These are phyloP conservation scores for Nyctibius grandis DNA, from an alignment of 2,797 vertebrate species.

Conservation along the genomic window DNA sequence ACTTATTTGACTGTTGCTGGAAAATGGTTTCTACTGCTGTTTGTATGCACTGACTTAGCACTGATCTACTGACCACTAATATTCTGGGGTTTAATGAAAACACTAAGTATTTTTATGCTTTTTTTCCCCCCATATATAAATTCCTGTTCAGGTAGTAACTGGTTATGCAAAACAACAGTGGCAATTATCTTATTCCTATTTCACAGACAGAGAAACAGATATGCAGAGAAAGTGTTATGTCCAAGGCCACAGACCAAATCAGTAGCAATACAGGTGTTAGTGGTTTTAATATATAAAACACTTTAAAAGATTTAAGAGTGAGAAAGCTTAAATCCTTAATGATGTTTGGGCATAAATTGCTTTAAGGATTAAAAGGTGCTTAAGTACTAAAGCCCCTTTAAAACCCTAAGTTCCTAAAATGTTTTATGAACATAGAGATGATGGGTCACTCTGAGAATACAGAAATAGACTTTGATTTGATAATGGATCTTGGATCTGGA, in stretches of 20 bases:
- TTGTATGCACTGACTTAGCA: background rate
- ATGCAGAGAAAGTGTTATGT: background rate
- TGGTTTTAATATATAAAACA: background rate
- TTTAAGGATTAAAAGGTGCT: conserved; percentile 16
- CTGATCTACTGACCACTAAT: background rate
- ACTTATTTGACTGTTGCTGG: background rate
- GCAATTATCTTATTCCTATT: background rate
- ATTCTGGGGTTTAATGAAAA: background rate
- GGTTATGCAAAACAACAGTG: background rate
- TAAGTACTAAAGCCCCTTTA: background rate
- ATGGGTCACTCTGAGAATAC: background rate
- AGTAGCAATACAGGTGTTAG: background rate
- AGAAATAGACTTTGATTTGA: background rate
- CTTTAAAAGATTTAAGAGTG: background rate
- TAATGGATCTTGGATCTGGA: background rate
- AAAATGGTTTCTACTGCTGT: background rate
- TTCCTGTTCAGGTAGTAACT: background rate
- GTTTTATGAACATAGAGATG: background rate
- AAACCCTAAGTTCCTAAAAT: conserved; percentile 5
- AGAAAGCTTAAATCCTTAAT: background rate
- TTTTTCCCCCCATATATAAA: background rate
- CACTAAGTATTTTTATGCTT: background rate
- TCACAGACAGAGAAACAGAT: background rate
- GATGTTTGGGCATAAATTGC: conserved; percentile 9
- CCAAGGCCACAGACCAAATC: background rate